Conservation (phyloP, 2,797 vertebrate species). For the Meda fulgida region DNA sequence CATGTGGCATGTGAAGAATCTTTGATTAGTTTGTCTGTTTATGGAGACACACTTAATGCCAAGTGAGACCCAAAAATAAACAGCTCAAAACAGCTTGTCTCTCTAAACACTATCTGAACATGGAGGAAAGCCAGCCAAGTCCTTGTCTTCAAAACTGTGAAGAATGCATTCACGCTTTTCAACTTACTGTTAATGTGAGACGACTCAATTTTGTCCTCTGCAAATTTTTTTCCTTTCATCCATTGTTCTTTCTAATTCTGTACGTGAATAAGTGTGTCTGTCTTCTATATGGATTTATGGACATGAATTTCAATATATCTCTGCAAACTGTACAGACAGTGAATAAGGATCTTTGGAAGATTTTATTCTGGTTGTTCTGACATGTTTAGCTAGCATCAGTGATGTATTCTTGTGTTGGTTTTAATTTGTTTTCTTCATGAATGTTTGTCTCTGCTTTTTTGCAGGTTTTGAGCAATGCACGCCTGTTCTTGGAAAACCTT, state of each 20-base stretch:
- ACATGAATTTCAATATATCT: constrained; percentile 33
- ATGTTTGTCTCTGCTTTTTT: constrained; percentile 49
- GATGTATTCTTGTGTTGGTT: constrained; percentile 29
- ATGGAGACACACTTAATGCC: constrained; percentile 52
- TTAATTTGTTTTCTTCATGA: constrained; percentile 34
- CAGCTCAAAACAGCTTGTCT: constrained; percentile 59
- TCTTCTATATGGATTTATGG: constrained; percentile 20
- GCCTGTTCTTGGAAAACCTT: constrained; percentile 92
- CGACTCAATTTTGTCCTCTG: constrained; percentile 21
- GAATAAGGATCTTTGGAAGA: constrained; percentile 19
- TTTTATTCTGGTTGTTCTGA: constrained; percentile 24
- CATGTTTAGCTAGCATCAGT: constrained; percentile 8
- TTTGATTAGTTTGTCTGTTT: constrained; percentile 53
- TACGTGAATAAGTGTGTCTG: constrained; percentile 34
- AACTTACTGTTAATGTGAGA: constrained; percentile 64
- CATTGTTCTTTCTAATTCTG: constrained; percentile 21
- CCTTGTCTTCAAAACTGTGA: constrained; percentile 50
- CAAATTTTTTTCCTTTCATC: constrained; percentile 52
- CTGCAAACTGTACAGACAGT: constrained; percentile 29
- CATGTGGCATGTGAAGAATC: constrained; percentile 55
- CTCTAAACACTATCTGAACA: constrained; percentile 55
- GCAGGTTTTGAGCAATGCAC: constrained; percentile 89
- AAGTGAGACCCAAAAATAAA: constrained; percentile 63
- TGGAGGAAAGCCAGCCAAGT: constrained; percentile 49
- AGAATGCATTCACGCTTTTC: constrained; percentile 54